Conservation (phyloP, 2,888 invertebrate species). For the Chironomus tentans region DNA sequence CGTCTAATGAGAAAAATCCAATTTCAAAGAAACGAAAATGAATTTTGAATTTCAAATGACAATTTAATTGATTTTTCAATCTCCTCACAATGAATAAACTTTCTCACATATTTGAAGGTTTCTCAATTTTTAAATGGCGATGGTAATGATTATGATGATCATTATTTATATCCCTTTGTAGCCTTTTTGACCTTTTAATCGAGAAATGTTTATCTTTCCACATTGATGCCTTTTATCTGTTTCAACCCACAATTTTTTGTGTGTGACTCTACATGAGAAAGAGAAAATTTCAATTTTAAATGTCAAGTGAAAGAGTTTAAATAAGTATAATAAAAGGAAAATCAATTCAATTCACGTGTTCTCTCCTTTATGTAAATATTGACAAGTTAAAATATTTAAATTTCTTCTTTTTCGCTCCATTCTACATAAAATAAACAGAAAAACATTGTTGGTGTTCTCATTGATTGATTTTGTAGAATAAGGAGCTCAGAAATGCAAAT, state of each 20-base stretch:
- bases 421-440: no score
- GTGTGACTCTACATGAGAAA: no score
- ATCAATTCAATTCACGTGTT: no score
- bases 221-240: neutral
- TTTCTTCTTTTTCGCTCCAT: no score
- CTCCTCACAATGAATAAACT: neutral
- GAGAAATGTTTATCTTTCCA: neutral
- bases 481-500: neutral
- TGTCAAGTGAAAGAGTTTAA: neutral
- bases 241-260: neutral
- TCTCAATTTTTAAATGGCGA: no score
- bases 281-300: neutral
- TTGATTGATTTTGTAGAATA: neutral
- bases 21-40: neutral
- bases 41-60: neutral
- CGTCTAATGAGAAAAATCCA: neutral
- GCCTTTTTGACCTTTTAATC: neutral
- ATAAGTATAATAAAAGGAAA: no score
- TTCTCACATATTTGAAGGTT: no score
- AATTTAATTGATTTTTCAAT: slow-evolving; percentile 17
- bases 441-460: neutral
- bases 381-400: no score
- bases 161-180: neutral
- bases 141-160: neutral
- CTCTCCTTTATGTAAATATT: no score